These are phyloP conservation scores for Phalacrocorax pelagicus DNA, from an alignment of 2,113 vertebrate genomes.

Conservation along the genomic window DNA sequence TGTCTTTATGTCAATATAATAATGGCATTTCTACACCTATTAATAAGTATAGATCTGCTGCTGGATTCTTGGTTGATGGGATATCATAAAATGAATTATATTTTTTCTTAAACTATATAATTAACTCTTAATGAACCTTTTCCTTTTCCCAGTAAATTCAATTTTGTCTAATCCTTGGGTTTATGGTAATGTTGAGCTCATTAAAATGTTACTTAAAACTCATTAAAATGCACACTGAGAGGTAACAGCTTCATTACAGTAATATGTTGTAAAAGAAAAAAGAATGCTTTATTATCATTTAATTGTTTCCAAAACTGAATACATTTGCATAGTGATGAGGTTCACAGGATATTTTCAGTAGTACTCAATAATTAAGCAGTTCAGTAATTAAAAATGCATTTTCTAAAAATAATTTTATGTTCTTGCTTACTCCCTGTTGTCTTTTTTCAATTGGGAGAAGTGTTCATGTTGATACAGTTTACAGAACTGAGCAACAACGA, in stretches of 20 bases:
- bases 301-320: slow-evolving; percentile 89
- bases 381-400: slow-evolving; percentile 82
- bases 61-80: slow-evolving; percentile 45
- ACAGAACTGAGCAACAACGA: background rate
- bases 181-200: slow-evolving; percentile 93
- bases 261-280: slow-evolving; percentile 87
- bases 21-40: slow-evolving; percentile 66
- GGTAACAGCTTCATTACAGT: slow-evolving; percentile 93
- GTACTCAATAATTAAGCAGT: slow-evolving; percentile 80
- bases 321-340: slow-evolving; percentile 88
- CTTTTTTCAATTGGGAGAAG: slow-evolving; percentile 56
- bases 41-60: slow-evolving; percentile 54
- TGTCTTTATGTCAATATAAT: slow-evolving; percentile 55
- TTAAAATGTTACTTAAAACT: slow-evolving; percentile 96
- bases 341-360: slow-evolving; percentile 73
- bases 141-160: slow-evolving; percentile 79
- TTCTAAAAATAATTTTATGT: slow-evolving; percentile 73
- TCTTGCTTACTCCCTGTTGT: slow-evolving; percentile 62
- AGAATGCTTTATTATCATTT: slow-evolving; percentile 89
- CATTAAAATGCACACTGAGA: slow-evolving; percentile 92
- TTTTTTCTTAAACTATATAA: slow-evolving; percentile 83
- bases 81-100: slow-evolving; percentile 72
- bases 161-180: slow-evolving; percentile 87
- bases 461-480: slow-evolving; percentile 32
- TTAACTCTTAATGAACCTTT: slow-evolving; percentile 90